Evolutionary conservation across 2,113 vertebrate genomes (phyloP).

Genomic region (Spea multiplicata): DNA sequence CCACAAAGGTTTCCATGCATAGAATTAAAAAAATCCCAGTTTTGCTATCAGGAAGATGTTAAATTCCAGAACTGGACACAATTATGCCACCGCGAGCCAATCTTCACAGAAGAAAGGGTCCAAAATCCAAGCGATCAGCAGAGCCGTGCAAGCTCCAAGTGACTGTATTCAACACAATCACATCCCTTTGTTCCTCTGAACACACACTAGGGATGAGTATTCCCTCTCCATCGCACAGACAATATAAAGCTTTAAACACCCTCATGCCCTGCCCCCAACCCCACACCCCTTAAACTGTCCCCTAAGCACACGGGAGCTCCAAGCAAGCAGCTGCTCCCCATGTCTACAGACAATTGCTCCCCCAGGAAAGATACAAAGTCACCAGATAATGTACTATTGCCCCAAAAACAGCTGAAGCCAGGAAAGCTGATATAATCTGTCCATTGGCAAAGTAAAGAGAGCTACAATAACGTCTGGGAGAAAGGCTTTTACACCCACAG

Average conservation of each 20-base stretch:
- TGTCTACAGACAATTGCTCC: conserved; percentile 5
- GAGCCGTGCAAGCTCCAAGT: conserved; percentile 14
- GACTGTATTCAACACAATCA: conserved; percentile 25
- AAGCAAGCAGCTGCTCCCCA: conserved; percentile 55
- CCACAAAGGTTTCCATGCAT: neutral
- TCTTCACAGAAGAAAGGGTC: neutral
- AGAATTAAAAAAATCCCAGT: neutral
- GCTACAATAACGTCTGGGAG: neutral
- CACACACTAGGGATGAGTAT: conserved; percentile 41
- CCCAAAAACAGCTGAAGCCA: no score
- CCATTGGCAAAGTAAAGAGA: no score
- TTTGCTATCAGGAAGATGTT: neutral
- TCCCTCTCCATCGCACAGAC: conserved; percentile 32
- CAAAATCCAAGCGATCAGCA: conserved; percentile 22
- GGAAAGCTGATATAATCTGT: no score
- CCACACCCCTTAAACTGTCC: conserved; percentile 41
- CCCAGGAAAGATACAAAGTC: neutral
- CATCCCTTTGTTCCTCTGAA: conserved; percentile 54
- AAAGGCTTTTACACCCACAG: conserved; percentile 2
- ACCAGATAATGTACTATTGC: no score
- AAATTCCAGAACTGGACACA: neutral
- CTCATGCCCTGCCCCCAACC: conserved; percentile 31
- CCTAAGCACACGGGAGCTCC: conserved; percentile 41
- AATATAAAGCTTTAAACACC: conserved; percentile 51
- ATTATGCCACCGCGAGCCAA: neutral